Conservation (phyloP, 2,113 vertebrate species). For the Hucho hucho region DNA sequence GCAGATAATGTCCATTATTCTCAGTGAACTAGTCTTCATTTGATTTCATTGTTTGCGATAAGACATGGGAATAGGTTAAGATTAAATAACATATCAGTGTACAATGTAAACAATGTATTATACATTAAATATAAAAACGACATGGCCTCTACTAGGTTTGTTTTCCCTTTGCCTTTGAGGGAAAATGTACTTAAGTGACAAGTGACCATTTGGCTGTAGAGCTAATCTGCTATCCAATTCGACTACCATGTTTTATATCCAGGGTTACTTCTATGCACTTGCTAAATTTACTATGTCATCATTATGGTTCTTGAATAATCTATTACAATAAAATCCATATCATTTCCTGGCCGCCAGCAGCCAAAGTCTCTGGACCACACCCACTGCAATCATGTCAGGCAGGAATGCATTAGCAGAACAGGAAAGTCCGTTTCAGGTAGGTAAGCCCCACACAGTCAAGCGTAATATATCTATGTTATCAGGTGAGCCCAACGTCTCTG, state of each 20-base stretch:
- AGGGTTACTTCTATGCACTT: conserved; percentile 67
- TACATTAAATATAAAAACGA: conserved; percentile 56
- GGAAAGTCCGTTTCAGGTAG: conserved; percentile 71
- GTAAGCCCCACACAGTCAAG: conserved; percentile 60
- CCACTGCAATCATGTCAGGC: conserved; percentile 76
- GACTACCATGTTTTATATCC: conserved; percentile 53
- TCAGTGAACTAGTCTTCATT: conserved; percentile 67
- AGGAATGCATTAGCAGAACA: conserved; percentile 79
- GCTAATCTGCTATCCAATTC: conserved; percentile 48
- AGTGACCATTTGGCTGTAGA: conserved; percentile 69
- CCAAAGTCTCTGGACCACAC: conserved; percentile 75
- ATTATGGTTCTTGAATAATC: conserved; percentile 59
- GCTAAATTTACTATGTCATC: conserved; percentile 71
- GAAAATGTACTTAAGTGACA: conserved; percentile 60
- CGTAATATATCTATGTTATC: conserved; percentile 59
- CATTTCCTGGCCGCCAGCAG: conserved; percentile 74
- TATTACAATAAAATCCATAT: conserved; percentile 67
- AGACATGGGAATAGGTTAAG: conserved; percentile 82
- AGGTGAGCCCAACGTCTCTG: conserved; percentile 49
- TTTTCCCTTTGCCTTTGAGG: conserved; percentile 42
- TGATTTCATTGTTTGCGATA: conserved; percentile 63
- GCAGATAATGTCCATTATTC: conserved; percentile 73
- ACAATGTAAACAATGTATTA: conserved; percentile 87
- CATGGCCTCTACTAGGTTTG: conserved; percentile 55
- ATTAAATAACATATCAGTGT: conserved; percentile 88